These are phyloP conservation scores for Cheilosia grossa DNA, from an alignment of 2,888 invertebrate genomes.

Conservation along the genomic window DNA sequence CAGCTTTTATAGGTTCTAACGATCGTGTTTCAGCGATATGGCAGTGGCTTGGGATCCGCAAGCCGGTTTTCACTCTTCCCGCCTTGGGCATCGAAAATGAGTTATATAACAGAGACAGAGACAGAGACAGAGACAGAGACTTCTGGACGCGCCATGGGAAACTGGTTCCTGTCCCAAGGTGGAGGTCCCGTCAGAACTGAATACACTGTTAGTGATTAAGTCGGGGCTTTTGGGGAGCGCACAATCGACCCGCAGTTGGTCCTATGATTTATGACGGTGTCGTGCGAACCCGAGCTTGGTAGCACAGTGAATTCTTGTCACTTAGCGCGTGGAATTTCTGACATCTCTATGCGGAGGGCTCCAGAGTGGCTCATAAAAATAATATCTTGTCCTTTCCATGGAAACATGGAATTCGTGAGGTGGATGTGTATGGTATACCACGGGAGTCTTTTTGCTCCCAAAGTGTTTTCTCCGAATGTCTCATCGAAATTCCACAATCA, in stretches of 20 bases:
- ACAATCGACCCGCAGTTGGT: constrained; percentile 14
- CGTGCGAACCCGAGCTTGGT: constrained; percentile 35
- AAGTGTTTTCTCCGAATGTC: constrained; percentile 55
- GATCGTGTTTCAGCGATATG: constrained; percentile 44
- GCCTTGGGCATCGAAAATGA: constrained; percentile 38
- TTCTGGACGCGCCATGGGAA: constrained; percentile 26
- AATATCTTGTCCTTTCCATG: constrained; percentile 16
- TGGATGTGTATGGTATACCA: constrained; percentile 42
- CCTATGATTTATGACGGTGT: constrained; percentile 62
- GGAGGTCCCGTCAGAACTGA: constrained; percentile 51
- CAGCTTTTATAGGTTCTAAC: constrained; percentile 33
- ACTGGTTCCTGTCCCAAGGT: constrained; percentile 54
- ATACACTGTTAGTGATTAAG: constrained; percentile 53
- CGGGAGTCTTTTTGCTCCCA: constrained; percentile 31
- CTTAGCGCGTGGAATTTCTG: constrained; percentile 53
- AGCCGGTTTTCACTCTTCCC: constrained; percentile 38
- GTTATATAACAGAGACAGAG: constrained; percentile 50
- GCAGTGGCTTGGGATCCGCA: constrained; percentile 36
- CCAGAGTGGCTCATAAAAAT: constrained; percentile 7
- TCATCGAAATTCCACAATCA: constrained; percentile 64
- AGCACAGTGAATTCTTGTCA: constrained; percentile 56
- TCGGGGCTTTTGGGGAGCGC: constrained; percentile 13
- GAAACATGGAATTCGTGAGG: constrained; percentile 68
- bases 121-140: constrained; percentile 45
- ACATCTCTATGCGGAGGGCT: constrained; percentile 63